Evolutionary conservation across 2,888 invertebrate genomes (phyloP).

Genomic region (Lasioglossum malachurum): DNA sequence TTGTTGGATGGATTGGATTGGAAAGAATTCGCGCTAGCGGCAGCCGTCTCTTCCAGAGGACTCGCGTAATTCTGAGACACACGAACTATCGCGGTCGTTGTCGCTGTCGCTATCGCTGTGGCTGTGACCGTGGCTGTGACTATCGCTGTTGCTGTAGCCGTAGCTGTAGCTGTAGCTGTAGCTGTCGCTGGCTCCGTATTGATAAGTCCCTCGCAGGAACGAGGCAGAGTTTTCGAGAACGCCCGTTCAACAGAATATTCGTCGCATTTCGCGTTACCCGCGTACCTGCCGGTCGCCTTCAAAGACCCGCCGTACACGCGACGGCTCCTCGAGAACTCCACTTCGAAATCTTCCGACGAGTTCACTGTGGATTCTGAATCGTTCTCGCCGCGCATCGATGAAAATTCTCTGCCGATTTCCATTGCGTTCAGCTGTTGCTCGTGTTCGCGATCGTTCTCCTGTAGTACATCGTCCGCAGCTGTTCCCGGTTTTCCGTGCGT

Average conservation of each 20-base stretch:
- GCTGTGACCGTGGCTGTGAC: background rate
- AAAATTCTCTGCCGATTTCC: background rate
- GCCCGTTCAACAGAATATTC: constrained; percentile 38
- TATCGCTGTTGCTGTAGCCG: background rate
- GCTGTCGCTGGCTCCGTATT: constrained; percentile 29
- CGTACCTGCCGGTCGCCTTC: constrained; percentile 67
- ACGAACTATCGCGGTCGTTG: background rate
- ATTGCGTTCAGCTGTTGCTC: background rate
- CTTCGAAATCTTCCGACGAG: constrained; percentile 34
- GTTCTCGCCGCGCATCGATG: background rate
- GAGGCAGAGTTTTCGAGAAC: constrained; percentile 43
- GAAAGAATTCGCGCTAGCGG: constrained; percentile 51
- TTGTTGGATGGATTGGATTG: constrained; percentile 84
- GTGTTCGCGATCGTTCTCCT: background rate
- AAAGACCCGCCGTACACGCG: constrained; percentile 74
- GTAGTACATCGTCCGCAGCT: background rate
- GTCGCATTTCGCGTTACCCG: constrained; percentile 49
- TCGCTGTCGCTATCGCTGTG: background rate
- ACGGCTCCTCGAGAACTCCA: constrained; percentile 46
- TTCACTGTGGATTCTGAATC: constrained; percentile 37
- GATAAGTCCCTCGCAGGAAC: constrained; percentile 50
- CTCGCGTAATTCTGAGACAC: constrained; percentile 10
- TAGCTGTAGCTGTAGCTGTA: background rate
- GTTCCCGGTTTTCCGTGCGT: constrained; percentile 45
- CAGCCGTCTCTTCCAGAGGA: constrained; percentile 27